Evolutionary conservation across 2,113 vertebrate genomes (phyloP).

Genomic region (Perccottus glenii): DNA sequence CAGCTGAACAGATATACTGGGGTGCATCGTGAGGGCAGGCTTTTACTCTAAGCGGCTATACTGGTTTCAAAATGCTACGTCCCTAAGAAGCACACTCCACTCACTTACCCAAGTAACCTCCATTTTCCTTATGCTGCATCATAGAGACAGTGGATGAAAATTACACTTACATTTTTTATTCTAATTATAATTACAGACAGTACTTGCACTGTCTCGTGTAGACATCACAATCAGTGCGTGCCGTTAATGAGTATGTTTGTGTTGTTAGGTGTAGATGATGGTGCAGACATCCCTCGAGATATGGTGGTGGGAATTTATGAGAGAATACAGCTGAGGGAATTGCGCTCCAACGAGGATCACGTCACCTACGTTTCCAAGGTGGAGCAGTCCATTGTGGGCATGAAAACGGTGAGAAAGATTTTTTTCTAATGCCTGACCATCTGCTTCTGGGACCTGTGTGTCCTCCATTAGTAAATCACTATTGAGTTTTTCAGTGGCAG

Average conservation of each 20-base stretch:
- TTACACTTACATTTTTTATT: no score
- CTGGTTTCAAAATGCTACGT: conserved; percentile 34
- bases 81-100: conserved; percentile 32
- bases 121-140: conserved; percentile 27
- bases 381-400: conserved; percentile 97
- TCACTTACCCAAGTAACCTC: conserved; percentile 46
- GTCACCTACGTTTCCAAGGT: conserved; percentile 99
- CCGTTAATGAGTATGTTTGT: conserved; percentile 12
- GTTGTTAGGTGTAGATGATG: conserved; percentile 91
- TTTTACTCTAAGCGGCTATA: conserved; percentile 44
- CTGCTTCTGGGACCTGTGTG: not conserved
- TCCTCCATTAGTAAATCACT: not conserved
- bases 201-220: no score
- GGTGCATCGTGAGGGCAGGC: conserved; percentile 42
- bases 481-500: no score
- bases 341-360: conserved; percentile 97
- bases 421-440: not conserved
- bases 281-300: conserved; percentile 95
- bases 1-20: conserved; percentile 42
- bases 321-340: conserved; percentile 93
- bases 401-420: conserved; percentile 90
- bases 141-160: conserved; percentile 23
- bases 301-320: conserved; percentile 98
- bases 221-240: not conserved
- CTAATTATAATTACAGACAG: no score